Percentiles rank a stretch among this genome's conserved stretches.
phyloP scores from a whole-genome alignment of 2,888 invertebrate genomes.

The Trachelus stipa region DNA sequence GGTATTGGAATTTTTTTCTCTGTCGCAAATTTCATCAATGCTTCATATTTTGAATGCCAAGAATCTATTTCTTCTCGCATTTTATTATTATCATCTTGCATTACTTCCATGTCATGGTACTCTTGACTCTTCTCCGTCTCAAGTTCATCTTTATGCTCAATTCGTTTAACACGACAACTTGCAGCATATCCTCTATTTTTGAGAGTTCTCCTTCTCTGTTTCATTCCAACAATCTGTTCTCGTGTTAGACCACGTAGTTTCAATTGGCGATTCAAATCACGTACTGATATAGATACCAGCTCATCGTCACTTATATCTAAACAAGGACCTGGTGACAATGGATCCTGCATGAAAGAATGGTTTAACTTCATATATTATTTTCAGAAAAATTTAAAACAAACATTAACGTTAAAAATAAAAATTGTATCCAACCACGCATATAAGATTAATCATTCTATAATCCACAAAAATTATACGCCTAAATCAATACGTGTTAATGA shows the following conservation, averaged over 20 bases:
- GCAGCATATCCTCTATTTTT: conserved; percentile 95
- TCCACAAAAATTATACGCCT: neutral
- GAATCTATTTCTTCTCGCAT: conserved; percentile 80
- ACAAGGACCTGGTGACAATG: conserved; percentile 80
- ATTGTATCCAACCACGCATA: neutral
- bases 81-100: conserved; percentile 80
- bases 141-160: conserved; percentile 90
- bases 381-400: neutral
- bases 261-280: conserved; percentile 88
- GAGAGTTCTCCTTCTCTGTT: conserved; percentile 90
- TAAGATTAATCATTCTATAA: neutral
- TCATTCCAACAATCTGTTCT: conserved; percentile 90
- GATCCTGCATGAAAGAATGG: conserved; percentile 63
- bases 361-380: neutral
- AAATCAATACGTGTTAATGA: neutral
- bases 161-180: conserved; percentile 88
- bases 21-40: conserved; percentile 82
- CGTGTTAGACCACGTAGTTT: conserved; percentile 84
- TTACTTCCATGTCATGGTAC: conserved; percentile 80
- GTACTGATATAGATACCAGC: conserved; percentile 87
- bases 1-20: conserved; percentile 82
- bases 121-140: conserved; percentile 83
- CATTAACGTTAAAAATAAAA: too few relatives aligned
- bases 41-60: conserved; percentile 81
- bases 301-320: conserved; percentile 89